Conservation (phyloP, 1,140 invertebrate genomes). For the Cherax quadricarinatus region DNA sequence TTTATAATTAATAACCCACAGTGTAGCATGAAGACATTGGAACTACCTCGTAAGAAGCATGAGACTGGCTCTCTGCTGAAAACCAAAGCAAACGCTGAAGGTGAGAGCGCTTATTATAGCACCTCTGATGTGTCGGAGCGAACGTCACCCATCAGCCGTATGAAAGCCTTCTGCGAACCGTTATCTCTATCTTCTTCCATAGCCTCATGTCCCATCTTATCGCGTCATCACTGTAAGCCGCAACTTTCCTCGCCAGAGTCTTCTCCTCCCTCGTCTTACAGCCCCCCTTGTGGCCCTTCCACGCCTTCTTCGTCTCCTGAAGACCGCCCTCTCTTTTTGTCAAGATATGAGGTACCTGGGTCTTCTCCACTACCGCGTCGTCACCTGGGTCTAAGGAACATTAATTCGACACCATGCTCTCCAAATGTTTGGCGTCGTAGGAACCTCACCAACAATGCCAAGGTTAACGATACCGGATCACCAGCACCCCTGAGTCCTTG, state of each 20-base stretch:
- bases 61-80: not conserved
- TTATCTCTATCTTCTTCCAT: conserved; percentile 20
- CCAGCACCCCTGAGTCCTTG: conserved; percentile 55
- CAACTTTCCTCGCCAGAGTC: conserved; percentile 48
- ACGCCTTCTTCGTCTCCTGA: conserved; percentile 52
- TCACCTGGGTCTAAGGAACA: not conserved
- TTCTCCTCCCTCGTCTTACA: conserved; percentile 46
- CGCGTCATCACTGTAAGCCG: not conserved
- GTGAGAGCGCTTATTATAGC: conserved; percentile 71
- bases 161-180: not conserved
- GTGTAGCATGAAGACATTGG: conserved; percentile 40
- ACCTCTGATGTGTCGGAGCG: conserved; percentile 64
- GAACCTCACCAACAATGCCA: not conserved
- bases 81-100: conserved; percentile 29
- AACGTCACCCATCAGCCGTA: conserved; percentile 53
- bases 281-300: not conserved
- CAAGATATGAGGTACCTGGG: conserved; percentile 1
- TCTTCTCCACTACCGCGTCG: conserved; percentile 43
- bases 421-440: not conserved
- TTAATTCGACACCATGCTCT: not conserved
- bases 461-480: not conserved
- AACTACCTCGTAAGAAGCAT: conserved; percentile 48
- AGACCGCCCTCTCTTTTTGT: not conserved
- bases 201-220: conserved; percentile 19
- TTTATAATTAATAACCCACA: conserved; percentile 66